Percentiles rank a stretch among this genome's conserved stretches.
Conservation (phyloP, 2,888 invertebrate species). For the Chrysina gloriosa region DNA sequence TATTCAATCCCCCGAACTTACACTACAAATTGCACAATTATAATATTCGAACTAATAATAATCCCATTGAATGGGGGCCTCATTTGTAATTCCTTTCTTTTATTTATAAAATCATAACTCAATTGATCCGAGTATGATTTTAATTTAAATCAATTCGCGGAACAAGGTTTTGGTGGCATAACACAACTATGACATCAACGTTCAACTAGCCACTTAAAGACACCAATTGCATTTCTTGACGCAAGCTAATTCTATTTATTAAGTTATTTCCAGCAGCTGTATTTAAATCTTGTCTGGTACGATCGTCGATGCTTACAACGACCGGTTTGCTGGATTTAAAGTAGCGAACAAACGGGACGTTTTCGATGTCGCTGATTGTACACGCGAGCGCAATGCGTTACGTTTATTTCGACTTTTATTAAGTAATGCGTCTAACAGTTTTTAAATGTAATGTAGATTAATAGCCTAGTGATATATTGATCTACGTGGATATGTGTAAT, state of each 20-base stretch:
- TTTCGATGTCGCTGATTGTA: background rate
- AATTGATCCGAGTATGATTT: background rate
- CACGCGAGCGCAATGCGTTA: no score
- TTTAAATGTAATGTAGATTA: conserved; percentile 6
- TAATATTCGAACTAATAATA: no score
- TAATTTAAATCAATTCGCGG: background rate
- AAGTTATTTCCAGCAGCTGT: background rate
- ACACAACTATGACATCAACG: background rate
- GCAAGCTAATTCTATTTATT: background rate
- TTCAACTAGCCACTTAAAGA: background rate
- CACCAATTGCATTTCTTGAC: background rate
- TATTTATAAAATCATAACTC: background rate
- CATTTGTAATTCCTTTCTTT: no score
- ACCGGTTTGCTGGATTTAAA: background rate
- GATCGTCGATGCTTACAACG: background rate
- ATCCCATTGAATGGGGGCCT: no score
- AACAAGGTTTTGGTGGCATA: background rate
- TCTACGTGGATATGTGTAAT: background rate
- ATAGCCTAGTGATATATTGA: conserved; percentile 5
- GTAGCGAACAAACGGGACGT: background rate
- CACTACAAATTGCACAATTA: no score
- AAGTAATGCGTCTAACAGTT: background rate
- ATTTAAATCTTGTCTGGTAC: background rate
- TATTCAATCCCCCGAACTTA: no score
- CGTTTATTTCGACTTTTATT: no score